Evolutionary conservation across 2,113 vertebrate genomes (phyloP).

Genomic region (Laticauda colubrina): DNA sequence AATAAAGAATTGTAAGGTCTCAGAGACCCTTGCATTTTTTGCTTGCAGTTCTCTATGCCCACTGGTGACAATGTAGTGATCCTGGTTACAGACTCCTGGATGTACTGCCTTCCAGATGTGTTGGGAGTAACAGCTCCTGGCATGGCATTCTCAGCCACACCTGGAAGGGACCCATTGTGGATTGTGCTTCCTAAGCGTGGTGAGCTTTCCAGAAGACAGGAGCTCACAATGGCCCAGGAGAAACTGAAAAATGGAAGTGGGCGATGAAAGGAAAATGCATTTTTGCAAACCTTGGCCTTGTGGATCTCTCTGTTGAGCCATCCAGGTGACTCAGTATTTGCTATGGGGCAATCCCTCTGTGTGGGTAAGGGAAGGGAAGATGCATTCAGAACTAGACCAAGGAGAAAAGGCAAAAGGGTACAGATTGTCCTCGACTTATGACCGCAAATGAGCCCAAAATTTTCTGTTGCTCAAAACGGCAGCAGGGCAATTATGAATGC

Average conservation of each 20-base stretch:
- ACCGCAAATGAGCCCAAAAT: no score
- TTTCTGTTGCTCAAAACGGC: neutral
- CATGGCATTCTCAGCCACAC: neutral
- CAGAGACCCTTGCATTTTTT: neutral
- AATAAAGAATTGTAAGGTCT: neutral
- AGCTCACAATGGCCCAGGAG: neutral
- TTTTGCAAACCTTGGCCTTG: neutral
- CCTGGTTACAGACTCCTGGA: neutral
- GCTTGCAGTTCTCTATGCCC: neutral
- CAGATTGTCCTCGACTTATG: no score
- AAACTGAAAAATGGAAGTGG: neutral
- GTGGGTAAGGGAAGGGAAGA: no score
- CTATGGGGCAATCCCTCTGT: conserved; percentile 23
- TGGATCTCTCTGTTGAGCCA: neutral
- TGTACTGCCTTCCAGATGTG: neutral
- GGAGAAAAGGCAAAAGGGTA: neutral
- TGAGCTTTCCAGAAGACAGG: neutral
- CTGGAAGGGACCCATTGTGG: neutral
- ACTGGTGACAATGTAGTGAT: neutral
- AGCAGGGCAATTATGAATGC: neutral
- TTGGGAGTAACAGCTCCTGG: neutral
- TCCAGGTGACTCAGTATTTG: conserved; percentile 69
- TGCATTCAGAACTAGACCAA: neutral
- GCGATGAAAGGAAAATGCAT: neutral
- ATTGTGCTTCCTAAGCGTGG: neutral